phyloP scores from a whole-genome alignment of 2,113 vertebrate species.

The Alosa alosa region DNA sequence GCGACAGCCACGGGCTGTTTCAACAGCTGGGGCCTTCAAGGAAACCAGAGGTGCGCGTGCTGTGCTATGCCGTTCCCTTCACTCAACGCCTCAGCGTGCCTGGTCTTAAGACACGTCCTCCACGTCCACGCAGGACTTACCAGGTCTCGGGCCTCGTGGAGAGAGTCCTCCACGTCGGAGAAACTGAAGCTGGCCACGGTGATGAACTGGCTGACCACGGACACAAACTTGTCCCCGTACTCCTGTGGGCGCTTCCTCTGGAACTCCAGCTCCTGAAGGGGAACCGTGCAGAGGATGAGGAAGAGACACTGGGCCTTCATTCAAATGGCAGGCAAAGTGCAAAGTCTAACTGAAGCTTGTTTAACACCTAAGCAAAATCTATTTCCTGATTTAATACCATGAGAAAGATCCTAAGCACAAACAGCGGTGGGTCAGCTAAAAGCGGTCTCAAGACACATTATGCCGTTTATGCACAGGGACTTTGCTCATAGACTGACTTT shows the following conservation, averaged over 20 bases:
- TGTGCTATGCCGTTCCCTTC: neutral
- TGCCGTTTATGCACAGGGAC: too few species aligned
- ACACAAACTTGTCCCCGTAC: slow-evolving; percentile 92
- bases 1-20: slow-evolving; percentile 33
- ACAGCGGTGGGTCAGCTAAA: too few species aligned
- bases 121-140: slow-evolving; percentile 66
- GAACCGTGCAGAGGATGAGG: neutral
- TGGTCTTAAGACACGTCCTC: neutral
- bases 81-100: slow-evolving; percentile 23
- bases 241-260: slow-evolving; percentile 84
- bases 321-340: too few species aligned
- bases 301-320: neutral
- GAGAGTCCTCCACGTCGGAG: slow-evolving; percentile 94
- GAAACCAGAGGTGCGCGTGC: slow-evolving; percentile 23
- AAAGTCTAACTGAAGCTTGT: too few species aligned
- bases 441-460: too few species aligned
- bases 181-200: slow-evolving; percentile 97
- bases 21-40: slow-evolving; percentile 44
- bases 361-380: too few species aligned
- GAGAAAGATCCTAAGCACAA: too few species aligned
- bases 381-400: too few species aligned
- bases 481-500: too few species aligned
- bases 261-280: slow-evolving; percentile 86
- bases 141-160: slow-evolving; percentile 91
- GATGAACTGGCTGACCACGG: slow-evolving; percentile 98